Base-by-base conservation (phyloP, 2,797 vertebrate genomes). In the Hyperoplus immaculatus region DNA sequence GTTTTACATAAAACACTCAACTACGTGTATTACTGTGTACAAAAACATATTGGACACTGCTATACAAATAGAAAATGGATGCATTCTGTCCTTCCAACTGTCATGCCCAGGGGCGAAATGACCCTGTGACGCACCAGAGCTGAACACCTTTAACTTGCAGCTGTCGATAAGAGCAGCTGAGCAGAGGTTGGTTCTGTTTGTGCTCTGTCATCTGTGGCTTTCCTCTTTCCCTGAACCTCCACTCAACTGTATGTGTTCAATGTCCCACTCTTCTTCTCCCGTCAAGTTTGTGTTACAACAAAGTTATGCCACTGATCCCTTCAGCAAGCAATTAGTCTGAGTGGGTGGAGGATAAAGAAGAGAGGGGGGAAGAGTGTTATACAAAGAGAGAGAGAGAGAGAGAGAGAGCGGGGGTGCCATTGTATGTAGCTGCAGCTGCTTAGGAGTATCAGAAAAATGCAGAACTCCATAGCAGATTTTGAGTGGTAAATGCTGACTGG, bases 321-420 rank as follows among this genome's bases (percentile, higher is more conserved):
- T 50, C 54, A 29, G 69, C 1, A 4, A 84, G 71, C 69, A 76
- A 77, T 81, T 85, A 81, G 75, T 82, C 80, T 12, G 21, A 91
- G 79, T 75, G 72, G 71, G 60, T 38, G 67, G 54, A 69, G 41
- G 77, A 66, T 57, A 79, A 83, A 51, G 46, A 76, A 50, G 54
- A 65, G 41, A 51, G 60, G 59, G 61, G 46, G 29, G 38, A 16
- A 45, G 42, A 65, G 49, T 29, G 47, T 43, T 9, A 57, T 21
- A 55, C 21, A 21, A 21, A 29, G 29, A 29, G 29, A 51, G 14
- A 62, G 13, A 51, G 16, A 60, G 4, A 29, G 51, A 46, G 66
- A 41, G 18, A 51, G 1, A 29, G 56, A 18, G 21, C 14, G 11
- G 12, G 18, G 12, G 8, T 11, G 42, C 13, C 47, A 29, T 21